Conservation (phyloP, 1,140 invertebrate species). For the Drosophila sechellia region DNA sequence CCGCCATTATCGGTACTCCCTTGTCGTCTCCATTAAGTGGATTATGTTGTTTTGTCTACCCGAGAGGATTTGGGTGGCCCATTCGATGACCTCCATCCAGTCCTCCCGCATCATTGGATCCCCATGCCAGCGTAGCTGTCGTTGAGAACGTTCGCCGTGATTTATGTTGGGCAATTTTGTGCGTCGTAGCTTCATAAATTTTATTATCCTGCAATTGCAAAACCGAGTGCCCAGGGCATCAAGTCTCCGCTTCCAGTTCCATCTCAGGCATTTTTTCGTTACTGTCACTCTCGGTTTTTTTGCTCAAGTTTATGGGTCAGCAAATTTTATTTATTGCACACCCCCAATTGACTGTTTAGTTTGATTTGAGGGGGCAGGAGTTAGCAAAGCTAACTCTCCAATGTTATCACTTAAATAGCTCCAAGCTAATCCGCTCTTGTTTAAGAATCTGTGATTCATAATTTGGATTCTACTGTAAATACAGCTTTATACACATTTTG, state of each 20-base stretch:
- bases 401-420: constrained; percentile 61
- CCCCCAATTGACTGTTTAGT: constrained; percentile 74
- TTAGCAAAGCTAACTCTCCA: constrained; percentile 2
- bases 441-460: not conserved
- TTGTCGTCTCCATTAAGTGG: constrained; percentile 76
- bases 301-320: constrained; percentile 67
- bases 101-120: constrained; percentile 15
- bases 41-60: constrained; percentile 72
- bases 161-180: constrained; percentile 77
- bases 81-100: constrained; percentile 45
- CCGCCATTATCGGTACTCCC: constrained; percentile 53
- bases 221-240: constrained; percentile 27
- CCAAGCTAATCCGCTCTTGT: constrained; percentile 32
- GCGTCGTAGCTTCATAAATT: constrained; percentile 77
- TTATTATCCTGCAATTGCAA: constrained; percentile 79
- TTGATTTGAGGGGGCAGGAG: constrained; percentile 29
- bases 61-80: constrained; percentile 3
- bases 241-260: too few relatives aligned
- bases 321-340: constrained; percentile 78
- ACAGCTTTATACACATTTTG: not conserved
- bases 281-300: constrained; percentile 22
- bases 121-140: constrained; percentile 17
- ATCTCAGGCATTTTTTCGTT: not conserved
- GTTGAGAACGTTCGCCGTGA: constrained; percentile 54
- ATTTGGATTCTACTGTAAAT: not conserved